Evolutionary conservation across 2,797 vertebrate genomes (phyloP).

Genomic region (Mormyrops boulengeri): DNA sequence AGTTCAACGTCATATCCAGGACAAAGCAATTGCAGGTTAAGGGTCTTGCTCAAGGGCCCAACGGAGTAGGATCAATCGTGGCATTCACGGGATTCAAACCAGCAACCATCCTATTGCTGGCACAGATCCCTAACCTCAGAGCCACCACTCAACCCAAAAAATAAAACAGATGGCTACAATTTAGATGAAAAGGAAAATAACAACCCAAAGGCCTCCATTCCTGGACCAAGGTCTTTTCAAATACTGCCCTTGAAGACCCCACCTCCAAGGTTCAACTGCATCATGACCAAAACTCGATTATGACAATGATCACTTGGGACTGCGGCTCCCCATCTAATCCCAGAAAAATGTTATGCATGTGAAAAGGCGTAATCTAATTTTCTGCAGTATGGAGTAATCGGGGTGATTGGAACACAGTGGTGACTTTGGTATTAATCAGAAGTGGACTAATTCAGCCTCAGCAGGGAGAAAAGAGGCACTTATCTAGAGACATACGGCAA

Average conservation of each 20-base stretch:
- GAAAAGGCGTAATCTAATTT: constrained; percentile 37
- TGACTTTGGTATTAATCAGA: constrained; percentile 19
- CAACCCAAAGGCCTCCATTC: not conserved
- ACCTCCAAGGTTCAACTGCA: not conserved
- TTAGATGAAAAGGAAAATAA: not conserved
- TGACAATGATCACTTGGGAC: not conserved
- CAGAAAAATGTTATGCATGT: constrained; percentile 39
- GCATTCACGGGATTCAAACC: not conserved
- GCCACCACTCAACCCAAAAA: not conserved
- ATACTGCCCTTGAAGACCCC: not conserved
- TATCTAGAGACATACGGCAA: not conserved
- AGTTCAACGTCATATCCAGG: not conserved
- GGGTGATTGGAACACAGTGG: constrained; percentile 29
- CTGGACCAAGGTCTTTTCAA: not conserved
- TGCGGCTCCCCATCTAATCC: constrained; percentile 22
- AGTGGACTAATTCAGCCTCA: not conserved
- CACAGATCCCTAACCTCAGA: not conserved
- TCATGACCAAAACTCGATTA: not conserved
- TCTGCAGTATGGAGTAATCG: constrained; percentile 23
- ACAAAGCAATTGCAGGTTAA: not conserved
- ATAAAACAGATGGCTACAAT: not conserved
- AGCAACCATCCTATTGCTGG: not conserved
- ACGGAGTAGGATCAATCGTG: not conserved
- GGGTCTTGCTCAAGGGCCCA: not conserved
- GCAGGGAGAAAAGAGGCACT: not conserved